Evolutionary conservation across 1,140 invertebrate species (phyloP), one percentile per base, ranked within the genome.

Genomic region (Drosophila tristis): DNA sequence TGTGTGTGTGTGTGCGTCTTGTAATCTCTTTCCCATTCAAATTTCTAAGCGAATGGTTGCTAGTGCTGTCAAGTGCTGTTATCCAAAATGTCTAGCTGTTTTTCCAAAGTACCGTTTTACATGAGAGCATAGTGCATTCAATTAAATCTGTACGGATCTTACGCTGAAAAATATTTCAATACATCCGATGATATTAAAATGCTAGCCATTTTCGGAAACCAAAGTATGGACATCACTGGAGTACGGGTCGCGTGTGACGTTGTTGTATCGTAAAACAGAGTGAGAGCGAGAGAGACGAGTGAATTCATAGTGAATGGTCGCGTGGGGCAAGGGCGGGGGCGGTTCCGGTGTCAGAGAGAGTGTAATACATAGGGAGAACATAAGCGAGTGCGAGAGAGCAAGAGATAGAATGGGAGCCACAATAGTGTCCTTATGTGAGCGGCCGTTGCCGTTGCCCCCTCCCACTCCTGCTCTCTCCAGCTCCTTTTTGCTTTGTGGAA

Each of bases 241-340:
- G 50, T 71, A 49, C 59, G 65, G 66, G 58, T 85, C 55, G 77
- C 65, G 65, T 73, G 74, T 78, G 75, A 76, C 77, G 78, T 78
- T 77, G 63, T 76, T 74, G 78, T 79, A 79, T 64, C 77, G 78
- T 80, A 71, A 80, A 80, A 39, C 23, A 29, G 57, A 20, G 31
- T 43, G 13, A 35, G 15, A n/a, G 64, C 26, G 58, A n/a, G 35
- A 56, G 67, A 39, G 42, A 23, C 20, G 54, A 31, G 8, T 35
- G 31, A 39, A 39, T 39, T 39, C 35, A 13, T 39, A 39, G 35
- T 39, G 35, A 39, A 39, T 39, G 35, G 11, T 39, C 42, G 55
- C 44, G 49, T 29, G 65, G 57, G 71, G 62, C 48, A 68, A 57
- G 68, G 66, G 77, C 49, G 77, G 62, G 49, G 60, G 62, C 71